Evolutionary conservation across 1,140 invertebrate genomes (phyloP), one percentile per base, ranked within the genome.

Genomic region (Calliopsis andreniformis): DNA sequence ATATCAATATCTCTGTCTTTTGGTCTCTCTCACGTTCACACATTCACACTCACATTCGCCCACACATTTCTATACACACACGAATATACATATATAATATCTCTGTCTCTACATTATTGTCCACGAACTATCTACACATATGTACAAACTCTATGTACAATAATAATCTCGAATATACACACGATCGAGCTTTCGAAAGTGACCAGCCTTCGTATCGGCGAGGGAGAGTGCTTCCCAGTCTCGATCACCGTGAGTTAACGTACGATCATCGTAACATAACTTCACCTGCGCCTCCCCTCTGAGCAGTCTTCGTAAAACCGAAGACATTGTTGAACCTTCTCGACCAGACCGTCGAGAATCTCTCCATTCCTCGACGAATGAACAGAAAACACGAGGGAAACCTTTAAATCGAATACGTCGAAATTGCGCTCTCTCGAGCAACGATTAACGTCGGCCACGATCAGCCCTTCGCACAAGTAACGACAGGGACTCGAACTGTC

Each of bases 71-170:
- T 25, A 25, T 51, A 20, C 35, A 25, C 61, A 73, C 18, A 32
- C 28, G 53, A 55, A 58, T 66, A 23, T 55, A 63, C 30, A 63
- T 55, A 18, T 45, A 42, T 30, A 61, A 62, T 73, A 55, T 64
- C 62, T 67, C 30, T 72, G 25, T 75, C 43, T 73, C 66, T 79
- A 78, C 63, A 64, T 90, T 90, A 89, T 90, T 89, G 87, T 90
- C 88, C 86, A 87, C 45, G 66, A 81, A 82, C 67, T 88, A 87
- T 87, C 80, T 89, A 88, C 84, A 87, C 59, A 10, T 83, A 86
- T 86, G 68, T 90, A 88, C 84, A 89, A 58, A 45, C 30, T 23
- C 43, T 88, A 86, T 87, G 3, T 88, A 89, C 86, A 88, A 72
- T 70, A 76, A 68, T 56, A 8, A 51, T 25, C 28, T 23, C 14